Percentiles rank a stretch among this genome's conserved stretches.
These are phyloP conservation scores for Cybosia mesomella DNA, from an alignment of 2,888 invertebrate species.

Conservation along the genomic window DNA sequence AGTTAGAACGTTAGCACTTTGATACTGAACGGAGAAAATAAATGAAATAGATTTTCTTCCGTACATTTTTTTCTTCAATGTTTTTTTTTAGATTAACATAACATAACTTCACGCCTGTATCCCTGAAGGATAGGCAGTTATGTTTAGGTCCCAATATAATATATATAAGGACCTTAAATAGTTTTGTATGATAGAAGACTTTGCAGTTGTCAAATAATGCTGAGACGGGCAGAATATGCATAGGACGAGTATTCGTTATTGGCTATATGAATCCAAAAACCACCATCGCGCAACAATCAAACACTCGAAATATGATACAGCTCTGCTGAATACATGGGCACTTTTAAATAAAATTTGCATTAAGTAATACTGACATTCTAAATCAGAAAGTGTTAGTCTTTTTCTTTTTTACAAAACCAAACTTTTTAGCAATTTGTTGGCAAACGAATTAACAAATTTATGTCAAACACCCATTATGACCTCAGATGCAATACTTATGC, in stretches of 20 bases:
- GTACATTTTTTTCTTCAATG: too few relatives aligned
- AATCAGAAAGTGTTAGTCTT: not conserved
- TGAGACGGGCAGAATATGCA: not conserved
- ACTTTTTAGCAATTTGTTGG: not conserved
- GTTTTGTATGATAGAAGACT: not conserved
- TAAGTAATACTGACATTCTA: not conserved
- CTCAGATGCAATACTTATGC: not conserved
- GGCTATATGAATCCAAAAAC: not conserved
- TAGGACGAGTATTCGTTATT: not conserved
- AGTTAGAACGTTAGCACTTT: too few relatives aligned
- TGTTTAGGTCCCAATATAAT: too few relatives aligned
- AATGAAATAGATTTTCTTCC: too few relatives aligned
- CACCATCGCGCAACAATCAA: not conserved
- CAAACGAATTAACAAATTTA: not conserved
- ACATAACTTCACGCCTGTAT: too few relatives aligned
- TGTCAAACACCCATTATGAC: slow-evolving; percentile 6
- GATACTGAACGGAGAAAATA: too few relatives aligned
- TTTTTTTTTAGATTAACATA: too few relatives aligned
- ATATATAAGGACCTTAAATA: not conserved
- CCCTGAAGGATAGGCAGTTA: too few relatives aligned
- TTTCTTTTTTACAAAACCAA: too few relatives aligned
- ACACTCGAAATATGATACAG: not conserved
- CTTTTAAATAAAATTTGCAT: not conserved
- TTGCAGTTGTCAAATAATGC: not conserved
- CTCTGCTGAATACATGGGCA: not conserved